Conservation (phyloP, 1,140 invertebrate species). For the Oryctes rhinoceros region DNA sequence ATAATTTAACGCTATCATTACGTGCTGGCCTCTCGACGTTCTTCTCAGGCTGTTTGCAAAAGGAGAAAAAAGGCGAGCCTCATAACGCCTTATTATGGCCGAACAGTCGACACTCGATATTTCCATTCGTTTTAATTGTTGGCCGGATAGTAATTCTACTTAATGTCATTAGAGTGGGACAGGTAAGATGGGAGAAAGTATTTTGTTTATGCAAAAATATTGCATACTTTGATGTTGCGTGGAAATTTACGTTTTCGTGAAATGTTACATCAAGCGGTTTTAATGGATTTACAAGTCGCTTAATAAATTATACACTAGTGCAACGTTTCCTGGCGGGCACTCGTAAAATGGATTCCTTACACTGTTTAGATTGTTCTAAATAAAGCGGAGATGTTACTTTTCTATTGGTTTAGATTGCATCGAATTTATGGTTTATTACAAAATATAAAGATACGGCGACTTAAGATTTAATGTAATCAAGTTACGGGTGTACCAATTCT, state of each 20-base stretch:
- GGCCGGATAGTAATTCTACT: not conserved
- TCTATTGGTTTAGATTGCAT: no score
- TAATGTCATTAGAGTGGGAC: slow-evolving; percentile 12
- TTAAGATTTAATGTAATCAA: no score
- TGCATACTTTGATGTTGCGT: slow-evolving; percentile 11
- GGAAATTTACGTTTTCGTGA: slow-evolving; percentile 2
- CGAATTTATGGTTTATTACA: no score
- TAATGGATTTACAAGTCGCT: not conserved
- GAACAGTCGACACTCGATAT: slow-evolving; percentile 1
- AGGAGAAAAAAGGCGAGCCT: not conserved
- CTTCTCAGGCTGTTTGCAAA: not conserved
- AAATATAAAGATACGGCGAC: no score
- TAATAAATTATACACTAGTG: slow-evolving; percentile 19
- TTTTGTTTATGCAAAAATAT: slow-evolving; percentile 27
- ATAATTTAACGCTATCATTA: slow-evolving; percentile 30
- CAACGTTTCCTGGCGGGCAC: not conserved
- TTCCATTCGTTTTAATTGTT: slow-evolving; percentile 31
- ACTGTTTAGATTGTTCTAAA: not conserved
- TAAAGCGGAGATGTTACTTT: no score
- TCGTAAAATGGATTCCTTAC: not conserved
- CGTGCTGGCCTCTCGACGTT: slow-evolving; percentile 21
- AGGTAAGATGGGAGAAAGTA: slow-evolving; percentile 26
- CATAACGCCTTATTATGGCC: slow-evolving; percentile 12
- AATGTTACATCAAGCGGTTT: slow-evolving; percentile 22
- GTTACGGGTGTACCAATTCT: no score